Evolutionary conservation across 2,797 vertebrate species (phyloP), one percentile per base, ranked within the genome.

Genomic region (Alcedo quadribrachys): DNA sequence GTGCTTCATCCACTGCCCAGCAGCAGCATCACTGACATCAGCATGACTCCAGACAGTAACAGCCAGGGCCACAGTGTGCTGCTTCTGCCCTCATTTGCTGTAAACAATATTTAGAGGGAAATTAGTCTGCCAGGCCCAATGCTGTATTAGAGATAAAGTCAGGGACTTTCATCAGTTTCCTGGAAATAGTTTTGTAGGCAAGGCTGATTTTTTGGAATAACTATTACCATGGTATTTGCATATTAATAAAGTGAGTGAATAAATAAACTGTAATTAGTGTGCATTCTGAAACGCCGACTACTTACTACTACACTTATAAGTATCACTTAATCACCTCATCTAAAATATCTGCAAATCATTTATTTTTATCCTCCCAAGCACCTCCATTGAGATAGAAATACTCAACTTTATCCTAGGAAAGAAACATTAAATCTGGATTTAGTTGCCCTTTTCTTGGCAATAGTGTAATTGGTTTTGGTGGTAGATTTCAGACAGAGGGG

Each of bases 121-220:
- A 83, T 60, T 6, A 45, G 60, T 51, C 35, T 25, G 58, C 5
- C 32, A 71, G 61, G 68, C 63, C 63, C 60, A 86, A 11, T 9
- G 54, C 17, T 54, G 30, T 35, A 63, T 46, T 58, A 42, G 19
- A 80, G 63, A 73, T 17, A 42, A 20, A 61, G 62, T 35, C 48
- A 37, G 40, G 11, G 12, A 9, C 9, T 55, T 54, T 61, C 51
- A 53, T 58, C 51, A 60, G 61, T 32, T 50, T 54, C 46, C 51
- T 74, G 71, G 70, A 92, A 86, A 91, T 18, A 14, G 32, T 51
- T 91, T 62, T 76, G 62, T 66, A 70, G n/a, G 67, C 58, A 81
- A 87, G 27, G 53, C 70, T 87, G 81, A 75, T 89, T 89, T 87
- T 87, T n/a, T 61, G 61, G 16, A 88, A 42, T 37, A 87, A 66